Base-by-base conservation (phyloP, 2,113 vertebrate species). In the Pseudonaja textilis region DNA sequence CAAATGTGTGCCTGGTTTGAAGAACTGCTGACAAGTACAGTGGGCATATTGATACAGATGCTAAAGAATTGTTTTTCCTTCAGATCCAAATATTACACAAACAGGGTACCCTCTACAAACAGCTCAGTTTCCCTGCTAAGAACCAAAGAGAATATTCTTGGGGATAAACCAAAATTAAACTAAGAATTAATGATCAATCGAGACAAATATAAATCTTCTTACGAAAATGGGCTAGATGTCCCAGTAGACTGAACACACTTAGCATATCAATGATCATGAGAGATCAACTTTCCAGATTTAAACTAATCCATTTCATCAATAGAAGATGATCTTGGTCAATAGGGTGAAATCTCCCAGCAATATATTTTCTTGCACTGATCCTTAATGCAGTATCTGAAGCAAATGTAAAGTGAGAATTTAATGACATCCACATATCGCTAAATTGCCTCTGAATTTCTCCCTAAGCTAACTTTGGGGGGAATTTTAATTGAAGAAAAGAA, bases 221-320 rank as follows among this genome's bases (percentile, higher is more conserved):
- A 1, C 11, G 59, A 0, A 29, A 85, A 88, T 64, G 50, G 59
- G 12, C 54, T 91, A 2, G 57, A 39, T 14, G 0, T 23, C 7
- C 50, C 64, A 54, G 25, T 57, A 45, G 64, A 29, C 25, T n/a
- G n/a, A 92, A 45, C 85, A 10, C 34, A 56, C 18, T 61, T 74
- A 18, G 3, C 0, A 5, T 10, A 81, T 50, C 39, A 10, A 42
- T 23, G 59, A 54, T 4, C 26, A 0, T n/a, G 54, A 11, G 0
- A 39, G 0, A 0, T 45, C 54, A 52, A 5, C 0, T 10, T 81
- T 0, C 0, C 89, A 74, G 92, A 64, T 9, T 18, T 0, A 0
- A 42, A 50, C 81, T 20, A 52, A 81, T 5, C 81, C 0, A 0
- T 20, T 26, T 39, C 18, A 34, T 26, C 42, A 12, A 52, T 81